phyloP scores from a whole-genome alignment of 2,113 vertebrate species.

The Murina feae region DNA sequence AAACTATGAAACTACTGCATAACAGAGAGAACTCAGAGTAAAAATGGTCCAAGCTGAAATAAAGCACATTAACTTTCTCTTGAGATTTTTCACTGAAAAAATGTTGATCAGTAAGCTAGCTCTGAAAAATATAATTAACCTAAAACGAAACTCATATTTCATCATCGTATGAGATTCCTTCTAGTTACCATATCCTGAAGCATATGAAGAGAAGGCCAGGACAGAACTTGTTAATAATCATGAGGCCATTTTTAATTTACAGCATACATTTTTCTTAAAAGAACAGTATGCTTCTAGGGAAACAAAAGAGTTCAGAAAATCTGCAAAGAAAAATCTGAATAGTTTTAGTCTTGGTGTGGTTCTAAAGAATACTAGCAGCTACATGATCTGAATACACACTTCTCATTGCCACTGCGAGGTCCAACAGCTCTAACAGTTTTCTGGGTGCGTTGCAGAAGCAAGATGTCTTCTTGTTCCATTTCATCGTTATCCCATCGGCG shows the following conservation, averaged over 20 bases:
- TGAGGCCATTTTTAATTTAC: neutral
- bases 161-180: neutral
- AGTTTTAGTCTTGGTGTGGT: neutral
- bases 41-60: neutral
- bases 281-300: neutral
- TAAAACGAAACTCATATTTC: neutral
- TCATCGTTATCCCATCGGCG: slow-evolving; percentile 91
- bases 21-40: neutral
- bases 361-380: neutral
- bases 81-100: neutral
- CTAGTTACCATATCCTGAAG: neutral
- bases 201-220: neutral
- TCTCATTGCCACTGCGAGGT: slow-evolving; percentile 94
- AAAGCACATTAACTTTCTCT: neutral
- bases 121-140: neutral
- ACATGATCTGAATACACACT: slow-evolving; percentile 81
- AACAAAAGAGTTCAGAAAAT: neutral
- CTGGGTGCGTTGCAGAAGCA: slow-evolving; percentile 94
- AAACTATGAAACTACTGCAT: neutral
- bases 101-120: neutral
- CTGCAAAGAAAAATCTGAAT: neutral
- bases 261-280: neutral
- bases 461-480: slow-evolving; percentile 88
- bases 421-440: slow-evolving; percentile 96
- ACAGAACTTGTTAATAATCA: neutral